These are phyloP conservation scores for Popillia japonica DNA, from an alignment of 1,140 invertebrate genomes.

Conservation along the genomic window DNA sequence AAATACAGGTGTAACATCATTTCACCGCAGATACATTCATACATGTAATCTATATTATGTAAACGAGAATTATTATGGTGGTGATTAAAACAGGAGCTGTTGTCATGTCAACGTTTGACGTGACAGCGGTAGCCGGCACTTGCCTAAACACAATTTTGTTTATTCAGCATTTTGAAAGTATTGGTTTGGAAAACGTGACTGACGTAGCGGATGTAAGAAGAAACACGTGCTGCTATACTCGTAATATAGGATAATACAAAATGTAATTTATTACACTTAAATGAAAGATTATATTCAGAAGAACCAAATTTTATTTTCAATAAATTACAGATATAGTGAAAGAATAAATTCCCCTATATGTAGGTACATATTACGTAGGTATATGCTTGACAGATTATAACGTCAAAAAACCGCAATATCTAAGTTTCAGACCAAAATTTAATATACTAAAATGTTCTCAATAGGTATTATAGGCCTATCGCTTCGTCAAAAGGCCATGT, in stretches of 20 bases:
- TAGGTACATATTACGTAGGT: too few relatives aligned
- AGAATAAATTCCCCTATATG: too few relatives aligned
- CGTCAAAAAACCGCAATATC: too few relatives aligned
- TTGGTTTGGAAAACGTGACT: not conserved
- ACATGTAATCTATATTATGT: not conserved
- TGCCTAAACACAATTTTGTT: conserved; percentile 42
- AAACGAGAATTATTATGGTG: not conserved
- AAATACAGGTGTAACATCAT: conserved; percentile 3
- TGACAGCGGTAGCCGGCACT: conserved; percentile 11
- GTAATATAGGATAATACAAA: not conserved
- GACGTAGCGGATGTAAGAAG: conserved; percentile 5
- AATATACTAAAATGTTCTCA: conserved; percentile 8
- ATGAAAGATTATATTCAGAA: not conserved
- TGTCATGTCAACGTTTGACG: conserved; percentile 20
- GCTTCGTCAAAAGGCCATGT: conserved; percentile 14
- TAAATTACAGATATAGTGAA: too few relatives aligned
- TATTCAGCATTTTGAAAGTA: conserved; percentile 39
- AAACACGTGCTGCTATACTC: conserved; percentile 32
- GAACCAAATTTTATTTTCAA: not conserved
- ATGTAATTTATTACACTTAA: not conserved
- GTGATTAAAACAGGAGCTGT: conserved; percentile 37
- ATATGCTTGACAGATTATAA: too few relatives aligned
- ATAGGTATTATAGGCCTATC: not conserved
- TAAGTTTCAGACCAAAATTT: not conserved
- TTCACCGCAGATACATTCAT: not conserved